phyloP scores from a whole-genome alignment of 2,113 vertebrate species.

The Nipponia nippon region DNA sequence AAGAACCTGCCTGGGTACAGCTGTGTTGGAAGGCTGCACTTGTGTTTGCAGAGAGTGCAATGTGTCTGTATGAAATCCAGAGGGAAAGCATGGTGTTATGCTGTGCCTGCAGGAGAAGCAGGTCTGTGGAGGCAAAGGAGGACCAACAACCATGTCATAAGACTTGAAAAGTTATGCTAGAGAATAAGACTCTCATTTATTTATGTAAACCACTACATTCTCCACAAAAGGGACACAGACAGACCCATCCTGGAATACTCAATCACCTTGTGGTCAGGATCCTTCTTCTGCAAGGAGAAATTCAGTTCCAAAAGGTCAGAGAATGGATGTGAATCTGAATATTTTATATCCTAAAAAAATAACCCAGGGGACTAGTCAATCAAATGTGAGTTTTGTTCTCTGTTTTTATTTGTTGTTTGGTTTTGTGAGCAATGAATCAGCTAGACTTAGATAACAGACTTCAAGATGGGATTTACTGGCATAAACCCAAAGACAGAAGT shows the following conservation, averaged over 20 bases:
- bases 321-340: background rate
- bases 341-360: background rate
- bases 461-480: background rate
- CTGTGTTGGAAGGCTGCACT: background rate
- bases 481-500: background rate
- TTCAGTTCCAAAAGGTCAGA: background rate
- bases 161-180: background rate
- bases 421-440: background rate
- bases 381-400: background rate
- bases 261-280: background rate
- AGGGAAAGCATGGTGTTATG: background rate
- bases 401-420: background rate
- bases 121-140: background rate
- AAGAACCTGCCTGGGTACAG: background rate
- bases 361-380: background rate
- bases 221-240: background rate
- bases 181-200: background rate
- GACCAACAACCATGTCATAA: background rate
- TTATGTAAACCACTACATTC: background rate
- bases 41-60: background rate
- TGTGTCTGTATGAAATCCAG: background rate
- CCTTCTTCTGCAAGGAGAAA: background rate
- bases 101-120: background rate
- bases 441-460: background rate
- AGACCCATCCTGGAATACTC: background rate